Percentiles rank a stretch among this genome's conserved stretches.
phyloP scores from a whole-genome alignment of 1,140 invertebrate genomes.

The Armadillidium nasatum region DNA sequence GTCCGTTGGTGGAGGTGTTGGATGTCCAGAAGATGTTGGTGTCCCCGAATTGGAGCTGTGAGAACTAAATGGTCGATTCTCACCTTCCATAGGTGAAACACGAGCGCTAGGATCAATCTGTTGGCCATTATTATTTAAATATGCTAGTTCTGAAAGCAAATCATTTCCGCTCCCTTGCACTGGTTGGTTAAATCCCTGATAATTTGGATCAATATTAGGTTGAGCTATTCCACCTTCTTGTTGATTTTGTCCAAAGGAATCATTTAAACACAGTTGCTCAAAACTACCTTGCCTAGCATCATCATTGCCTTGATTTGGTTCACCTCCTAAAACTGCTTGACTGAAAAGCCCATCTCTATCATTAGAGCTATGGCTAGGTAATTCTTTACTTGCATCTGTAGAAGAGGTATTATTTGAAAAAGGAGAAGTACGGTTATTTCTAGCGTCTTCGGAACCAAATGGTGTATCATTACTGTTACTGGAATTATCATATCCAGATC shows the following conservation, averaged over 20 bases:
- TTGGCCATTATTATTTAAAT: background rate
- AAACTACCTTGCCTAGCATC: slow-evolving; percentile 37
- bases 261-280: slow-evolving; percentile 43
- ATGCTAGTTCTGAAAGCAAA: background rate
- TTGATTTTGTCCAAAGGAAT: slow-evolving; percentile 38
- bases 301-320: slow-evolving; percentile 9
- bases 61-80: slow-evolving; percentile 33
- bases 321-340: slow-evolving; percentile 39
- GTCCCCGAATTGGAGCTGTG: slow-evolving; percentile 38
- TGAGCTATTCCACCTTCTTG: slow-evolving; percentile 28
- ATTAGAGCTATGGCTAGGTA: background rate
- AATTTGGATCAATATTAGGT: background rate
- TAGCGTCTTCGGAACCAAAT: background rate
- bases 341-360: slow-evolving; percentile 41
- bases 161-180: background rate
- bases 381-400: background rate
- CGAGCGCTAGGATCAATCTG: background rate
- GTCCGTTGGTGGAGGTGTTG: slow-evolving; percentile 40
- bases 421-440: background rate
- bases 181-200: background rate
- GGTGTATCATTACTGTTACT: slow-evolving; percentile 20
- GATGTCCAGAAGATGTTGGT: slow-evolving; percentile 38
- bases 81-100: background rate
- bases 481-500: slow-evolving; percentile 18
- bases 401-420: slow-evolving; percentile 9